Evolutionary conservation across 23 tunicate species (phyloP).

Genomic region (Ciona savignyi): DNA sequence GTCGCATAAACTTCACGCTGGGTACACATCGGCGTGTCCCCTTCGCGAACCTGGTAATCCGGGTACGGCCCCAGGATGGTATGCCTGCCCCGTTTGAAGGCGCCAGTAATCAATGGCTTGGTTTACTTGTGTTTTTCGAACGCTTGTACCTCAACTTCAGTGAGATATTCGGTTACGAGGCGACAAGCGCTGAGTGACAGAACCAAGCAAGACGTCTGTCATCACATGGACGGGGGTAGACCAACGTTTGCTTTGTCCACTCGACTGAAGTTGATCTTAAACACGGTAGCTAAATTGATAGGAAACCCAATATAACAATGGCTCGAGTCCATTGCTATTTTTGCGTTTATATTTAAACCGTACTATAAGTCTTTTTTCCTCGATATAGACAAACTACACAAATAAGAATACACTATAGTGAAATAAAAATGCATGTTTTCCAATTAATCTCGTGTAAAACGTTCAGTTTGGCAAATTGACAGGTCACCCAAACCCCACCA

Average conservation of each 20-base stretch:
- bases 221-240: neutral
- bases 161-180: neutral
- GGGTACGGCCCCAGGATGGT: neutral
- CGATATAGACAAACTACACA: too few relatives aligned
- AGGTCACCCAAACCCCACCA: too few relatives aligned
- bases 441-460: neutral
- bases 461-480: neutral
- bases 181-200: neutral
- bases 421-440: too few relatives aligned
- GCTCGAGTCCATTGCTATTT: too few relatives aligned
- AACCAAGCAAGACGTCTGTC: neutral
- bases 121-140: neutral
- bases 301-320: neutral
- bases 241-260: neutral
- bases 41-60: neutral
- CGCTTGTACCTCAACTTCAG: neutral
- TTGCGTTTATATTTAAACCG: too few relatives aligned
- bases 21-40: slow-evolving; percentile 1
- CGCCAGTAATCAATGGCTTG: neutral
- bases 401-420: too few relatives aligned
- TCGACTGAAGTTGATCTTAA: neutral
- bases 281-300: neutral
- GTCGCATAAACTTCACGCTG: neutral
- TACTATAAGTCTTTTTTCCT: too few relatives aligned
- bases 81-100: neutral